Evolutionary conservation across 1,140 invertebrate genomes (phyloP).

Genomic region (Vanessa tameamea): DNA sequence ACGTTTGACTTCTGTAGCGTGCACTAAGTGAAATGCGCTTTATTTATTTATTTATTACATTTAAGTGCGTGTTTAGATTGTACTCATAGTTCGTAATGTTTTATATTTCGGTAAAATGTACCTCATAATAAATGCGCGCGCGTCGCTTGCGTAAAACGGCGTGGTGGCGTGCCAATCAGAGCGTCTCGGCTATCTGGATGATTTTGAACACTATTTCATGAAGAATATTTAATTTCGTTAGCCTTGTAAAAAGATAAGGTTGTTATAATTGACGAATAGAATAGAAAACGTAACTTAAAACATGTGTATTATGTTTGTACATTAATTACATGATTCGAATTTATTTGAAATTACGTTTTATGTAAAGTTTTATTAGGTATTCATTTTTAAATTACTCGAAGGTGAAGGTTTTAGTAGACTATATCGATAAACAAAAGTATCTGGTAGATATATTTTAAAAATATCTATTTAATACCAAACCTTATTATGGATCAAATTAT

Average conservation of each 20-base stretch:
- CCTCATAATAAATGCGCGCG: slow-evolving; percentile 41
- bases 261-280: not conserved
- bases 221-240: slow-evolving; percentile 19
- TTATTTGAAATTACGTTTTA: too few species aligned
- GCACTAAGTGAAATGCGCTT: not conserved
- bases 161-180: slow-evolving; percentile 66
- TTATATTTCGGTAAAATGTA: slow-evolving; percentile 18
- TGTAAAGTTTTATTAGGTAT: too few species aligned
- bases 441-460: too few species aligned
- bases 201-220: slow-evolving; percentile 27
- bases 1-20: too few species aligned
- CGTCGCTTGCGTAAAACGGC: slow-evolving; percentile 57
- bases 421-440: too few species aligned
- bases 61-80: not conserved
- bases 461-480: too few species aligned
- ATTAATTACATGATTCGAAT: too few species aligned
- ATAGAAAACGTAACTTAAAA: too few species aligned
- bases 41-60: not conserved
- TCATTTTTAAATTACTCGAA: too few species aligned
- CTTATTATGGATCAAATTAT: too few species aligned
- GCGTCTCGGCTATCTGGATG: slow-evolving; percentile 54
- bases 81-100: not conserved
- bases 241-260: not conserved
- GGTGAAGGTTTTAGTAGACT: too few species aligned
- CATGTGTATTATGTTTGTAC: too few species aligned